Conservation (phyloP, 1,140 invertebrate species). For the Papilio machaon region DNA sequence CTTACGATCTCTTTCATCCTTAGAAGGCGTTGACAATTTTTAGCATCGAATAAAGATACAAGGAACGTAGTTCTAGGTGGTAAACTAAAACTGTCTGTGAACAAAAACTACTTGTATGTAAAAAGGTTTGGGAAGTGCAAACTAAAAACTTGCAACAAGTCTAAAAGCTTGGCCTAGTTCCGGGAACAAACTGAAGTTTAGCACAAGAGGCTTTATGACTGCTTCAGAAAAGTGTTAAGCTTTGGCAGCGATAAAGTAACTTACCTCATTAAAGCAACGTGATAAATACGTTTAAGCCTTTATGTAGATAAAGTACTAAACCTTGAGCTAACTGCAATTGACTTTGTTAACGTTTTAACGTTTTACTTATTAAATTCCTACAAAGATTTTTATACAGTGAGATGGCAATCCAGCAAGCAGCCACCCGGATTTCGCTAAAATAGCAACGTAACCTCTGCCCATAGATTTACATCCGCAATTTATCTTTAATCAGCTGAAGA, state of each 20-base stretch:
- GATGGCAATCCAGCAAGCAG: too few relatives aligned
- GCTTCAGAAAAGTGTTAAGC: neutral
- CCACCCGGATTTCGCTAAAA: too few relatives aligned
- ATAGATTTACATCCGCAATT: too few relatives aligned
- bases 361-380: too few relatives aligned
- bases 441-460: too few relatives aligned
- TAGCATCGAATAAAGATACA: neutral
- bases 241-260: neutral
- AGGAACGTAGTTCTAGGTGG: neutral
- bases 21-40: neutral
- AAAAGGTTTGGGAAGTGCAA: slow-evolving; percentile 6
- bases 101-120: neutral
- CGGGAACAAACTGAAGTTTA: neutral
- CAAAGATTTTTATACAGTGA: too few relatives aligned
- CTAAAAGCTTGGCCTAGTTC: slow-evolving; percentile 21
- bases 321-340: too few relatives aligned
- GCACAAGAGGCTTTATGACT: slow-evolving; percentile 14
- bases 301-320: neutral
- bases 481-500: too few relatives aligned
- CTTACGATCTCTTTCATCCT: neutral
- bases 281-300: neutral
- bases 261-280: neutral
- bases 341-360: too few relatives aligned
- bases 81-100: neutral
- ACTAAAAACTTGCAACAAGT: slow-evolving; percentile 21